phyloP scores from a whole-genome alignment of 2,888 invertebrate species.

The Polydrusus pterygomalis region DNA sequence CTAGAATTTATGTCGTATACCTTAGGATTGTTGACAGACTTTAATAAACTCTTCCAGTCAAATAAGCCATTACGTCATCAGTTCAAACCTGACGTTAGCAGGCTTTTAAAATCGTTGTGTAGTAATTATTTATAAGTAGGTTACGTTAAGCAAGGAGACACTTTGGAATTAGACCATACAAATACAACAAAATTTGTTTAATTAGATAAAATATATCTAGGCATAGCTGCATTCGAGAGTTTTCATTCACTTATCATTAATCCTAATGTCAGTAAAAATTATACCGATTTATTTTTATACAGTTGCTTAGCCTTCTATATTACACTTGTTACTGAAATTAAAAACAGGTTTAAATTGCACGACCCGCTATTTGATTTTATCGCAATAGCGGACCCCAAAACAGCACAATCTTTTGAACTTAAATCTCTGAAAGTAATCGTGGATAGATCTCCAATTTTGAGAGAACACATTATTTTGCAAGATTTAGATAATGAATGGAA shows the following conservation, averaged over 20 bases:
- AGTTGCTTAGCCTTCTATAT: constrained; percentile 16
- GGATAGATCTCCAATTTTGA: constrained; percentile 1
- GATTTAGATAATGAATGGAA: constrained; percentile 11
- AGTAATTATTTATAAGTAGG: constrained; percentile 15
- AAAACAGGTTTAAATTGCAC: not conserved
- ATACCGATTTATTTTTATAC: not conserved
- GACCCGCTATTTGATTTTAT: constrained; percentile 10
- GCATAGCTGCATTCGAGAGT: not conserved
- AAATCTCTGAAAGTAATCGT: not conserved
- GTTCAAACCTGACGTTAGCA: constrained; percentile 2
- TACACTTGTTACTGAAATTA: constrained; percentile 2
- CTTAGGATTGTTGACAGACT: constrained; percentile 7
- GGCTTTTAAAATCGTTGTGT: constrained; percentile 6
- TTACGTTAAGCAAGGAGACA: not conserved
- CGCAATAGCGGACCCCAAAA: constrained; percentile 6
- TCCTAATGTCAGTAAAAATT: no score
- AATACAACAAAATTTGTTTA: not conserved
- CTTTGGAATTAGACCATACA: constrained; percentile 15
- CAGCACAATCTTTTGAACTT: not conserved
- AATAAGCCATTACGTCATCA: not conserved
- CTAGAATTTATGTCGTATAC: constrained; percentile 20
- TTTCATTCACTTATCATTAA: no score
- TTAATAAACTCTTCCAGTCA: constrained; percentile 18
- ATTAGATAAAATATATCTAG: constrained; percentile 14
- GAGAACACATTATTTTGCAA: not conserved